Percentiles rank a stretch among this genome's conserved stretches.
phyloP scores from a whole-genome alignment of 2,888 invertebrate species.

The Helleia helle region DNA sequence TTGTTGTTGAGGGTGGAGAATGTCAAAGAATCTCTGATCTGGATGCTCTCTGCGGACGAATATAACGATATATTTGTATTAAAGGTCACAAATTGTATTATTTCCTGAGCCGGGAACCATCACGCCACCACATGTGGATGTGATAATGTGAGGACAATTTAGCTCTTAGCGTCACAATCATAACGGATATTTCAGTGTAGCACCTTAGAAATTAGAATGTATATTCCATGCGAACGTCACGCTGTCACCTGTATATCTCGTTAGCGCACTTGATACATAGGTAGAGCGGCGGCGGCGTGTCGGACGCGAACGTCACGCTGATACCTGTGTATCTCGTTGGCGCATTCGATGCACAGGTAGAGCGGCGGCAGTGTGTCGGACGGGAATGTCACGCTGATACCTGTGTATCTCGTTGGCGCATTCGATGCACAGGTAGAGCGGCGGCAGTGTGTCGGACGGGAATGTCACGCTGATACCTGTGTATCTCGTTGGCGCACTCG shows the following conservation, averaged over 20 bases:
- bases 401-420: slow-evolving; percentile 93
- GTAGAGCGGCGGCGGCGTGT: slow-evolving; percentile 94
- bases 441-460: slow-evolving; percentile 91
- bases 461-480: too few species aligned
- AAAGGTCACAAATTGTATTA: too few species aligned
- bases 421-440: slow-evolving; percentile 95
- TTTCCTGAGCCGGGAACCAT: too few species aligned
- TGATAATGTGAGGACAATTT: too few species aligned
- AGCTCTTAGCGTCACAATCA: too few species aligned
- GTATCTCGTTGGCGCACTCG: too few species aligned
- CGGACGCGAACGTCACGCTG: slow-evolving; percentile 86
- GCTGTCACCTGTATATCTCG: slow-evolving; percentile 82
- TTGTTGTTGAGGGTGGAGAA: slow-evolving; percentile 94
- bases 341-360: too few species aligned
- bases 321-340: too few species aligned
- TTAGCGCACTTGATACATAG: slow-evolving; percentile 97
- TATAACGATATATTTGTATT: neutral
- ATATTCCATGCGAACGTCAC: slow-evolving; percentile 97
- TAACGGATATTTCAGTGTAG: too few species aligned
- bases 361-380: too few species aligned
- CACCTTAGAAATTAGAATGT: too few species aligned
- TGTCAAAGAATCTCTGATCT: slow-evolving; percentile 88
- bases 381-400: slow-evolving; percentile 88
- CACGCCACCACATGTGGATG: too few species aligned
- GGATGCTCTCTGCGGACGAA: slow-evolving; percentile 79